Evolutionary conservation across 2,113 vertebrate species (phyloP).

Genomic region (Phyllopteryx taeniolatus): DNA sequence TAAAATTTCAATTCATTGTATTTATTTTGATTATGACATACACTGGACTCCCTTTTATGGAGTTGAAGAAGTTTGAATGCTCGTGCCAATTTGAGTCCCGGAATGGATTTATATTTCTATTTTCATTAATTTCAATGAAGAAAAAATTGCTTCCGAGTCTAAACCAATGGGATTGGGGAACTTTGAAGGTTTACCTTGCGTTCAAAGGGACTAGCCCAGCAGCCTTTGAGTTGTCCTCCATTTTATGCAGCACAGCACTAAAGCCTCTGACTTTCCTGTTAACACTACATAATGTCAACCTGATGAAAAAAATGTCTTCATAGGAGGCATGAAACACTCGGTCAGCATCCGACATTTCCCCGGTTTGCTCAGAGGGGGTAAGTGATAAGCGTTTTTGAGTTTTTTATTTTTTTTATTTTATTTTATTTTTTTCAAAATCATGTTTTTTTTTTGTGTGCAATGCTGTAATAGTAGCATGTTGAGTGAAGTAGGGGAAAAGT

Average conservation of each 20-base stretch:
- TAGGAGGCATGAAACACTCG: neutral
- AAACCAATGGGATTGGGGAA: neutral
- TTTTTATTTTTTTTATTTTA: neutral
- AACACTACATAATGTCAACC: neutral
- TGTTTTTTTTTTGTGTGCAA: slow-evolving; percentile 15
- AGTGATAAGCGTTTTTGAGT: slow-evolving; percentile 37
- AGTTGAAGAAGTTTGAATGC: neutral
- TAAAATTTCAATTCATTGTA: neutral
- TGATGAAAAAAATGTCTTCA: neutral
- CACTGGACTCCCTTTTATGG: neutral
- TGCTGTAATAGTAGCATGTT: slow-evolving; percentile 28
- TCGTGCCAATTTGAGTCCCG: neutral
- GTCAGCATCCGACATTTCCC: neutral
- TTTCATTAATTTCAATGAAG: neutral
- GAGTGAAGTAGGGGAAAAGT: slow-evolving; percentile 35
- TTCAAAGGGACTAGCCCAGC: neutral
- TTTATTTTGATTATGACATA: neutral
- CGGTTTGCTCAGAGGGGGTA: neutral
- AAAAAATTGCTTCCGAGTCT: neutral
- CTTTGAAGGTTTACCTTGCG: neutral
- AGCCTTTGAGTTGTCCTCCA: neutral
- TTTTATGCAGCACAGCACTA: neutral
- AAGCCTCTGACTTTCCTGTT: neutral
- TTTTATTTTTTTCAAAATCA: slow-evolving; percentile 12
- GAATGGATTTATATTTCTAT: neutral